Conservation (phyloP, 2,797 vertebrate genomes). For the Tarsius wallacei region DNA sequence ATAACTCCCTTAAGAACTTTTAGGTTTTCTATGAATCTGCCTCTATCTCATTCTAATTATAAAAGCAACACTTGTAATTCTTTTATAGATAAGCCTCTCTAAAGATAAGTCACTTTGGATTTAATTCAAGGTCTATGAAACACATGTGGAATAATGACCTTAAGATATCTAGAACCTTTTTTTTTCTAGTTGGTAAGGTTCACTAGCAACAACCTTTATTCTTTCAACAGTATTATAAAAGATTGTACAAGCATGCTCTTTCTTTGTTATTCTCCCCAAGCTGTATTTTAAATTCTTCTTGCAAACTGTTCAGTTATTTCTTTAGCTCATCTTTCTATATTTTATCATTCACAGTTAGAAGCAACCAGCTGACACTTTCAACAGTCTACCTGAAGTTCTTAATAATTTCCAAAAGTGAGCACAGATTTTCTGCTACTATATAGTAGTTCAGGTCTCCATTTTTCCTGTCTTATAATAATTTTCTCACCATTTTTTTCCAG, state of each 20-base stretch:
- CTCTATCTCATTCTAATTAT: background rate
- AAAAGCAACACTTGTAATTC: background rate
- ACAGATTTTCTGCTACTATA: background rate
- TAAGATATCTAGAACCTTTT: background rate
- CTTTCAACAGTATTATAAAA: background rate
- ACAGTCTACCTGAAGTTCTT: background rate
- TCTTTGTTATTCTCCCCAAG: background rate
- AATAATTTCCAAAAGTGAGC: background rate
- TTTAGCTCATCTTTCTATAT: background rate
- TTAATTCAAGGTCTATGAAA: background rate
- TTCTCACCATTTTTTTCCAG: background rate
- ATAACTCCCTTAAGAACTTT: background rate
- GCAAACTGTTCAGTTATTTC: background rate
- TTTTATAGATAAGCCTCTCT: background rate
- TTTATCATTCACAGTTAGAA: background rate
- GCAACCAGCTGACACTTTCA: background rate
- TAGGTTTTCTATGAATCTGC: background rate
- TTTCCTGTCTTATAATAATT: background rate
- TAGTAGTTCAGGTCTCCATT: background rate
- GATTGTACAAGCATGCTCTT: background rate
- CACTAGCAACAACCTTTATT: background rate
- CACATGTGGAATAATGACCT: background rate
- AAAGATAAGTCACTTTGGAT: background rate
- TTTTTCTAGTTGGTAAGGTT: background rate
- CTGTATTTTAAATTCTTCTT: constrained; percentile 3